phyloP scores from a whole-genome alignment of 2,113 vertebrate genomes.

The Rhineura floridana region DNA sequence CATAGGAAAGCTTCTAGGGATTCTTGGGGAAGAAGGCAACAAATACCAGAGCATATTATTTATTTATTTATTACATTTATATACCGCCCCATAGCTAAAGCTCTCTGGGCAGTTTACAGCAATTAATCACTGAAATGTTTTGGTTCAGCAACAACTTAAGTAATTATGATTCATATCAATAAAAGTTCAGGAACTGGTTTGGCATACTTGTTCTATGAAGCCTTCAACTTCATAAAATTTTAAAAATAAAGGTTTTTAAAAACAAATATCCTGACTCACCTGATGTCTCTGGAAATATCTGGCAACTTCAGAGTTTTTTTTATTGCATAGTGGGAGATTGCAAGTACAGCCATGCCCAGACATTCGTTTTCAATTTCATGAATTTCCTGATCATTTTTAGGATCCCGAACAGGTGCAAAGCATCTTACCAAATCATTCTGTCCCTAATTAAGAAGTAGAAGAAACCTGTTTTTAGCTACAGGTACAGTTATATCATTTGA shows the following conservation, averaged over 20 bases:
- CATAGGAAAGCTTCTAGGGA: too few relatives aligned
- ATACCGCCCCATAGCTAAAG: too few relatives aligned
- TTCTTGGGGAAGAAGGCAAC: not conserved
- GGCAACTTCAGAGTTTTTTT: slow-evolving; percentile 76
- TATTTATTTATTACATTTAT: too few relatives aligned
- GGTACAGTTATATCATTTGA: not conserved
- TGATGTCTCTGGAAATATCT: slow-evolving; percentile 84
- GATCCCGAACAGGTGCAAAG: slow-evolving; percentile 83
- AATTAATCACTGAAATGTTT: not conserved
- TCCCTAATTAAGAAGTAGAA: slow-evolving; percentile 74
- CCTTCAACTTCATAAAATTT: too few relatives aligned
- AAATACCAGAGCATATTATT: not conserved
- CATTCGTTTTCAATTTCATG: slow-evolving; percentile 97
- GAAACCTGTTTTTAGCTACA: not conserved
- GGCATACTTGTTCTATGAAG: not conserved
- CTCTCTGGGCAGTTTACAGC: too few relatives aligned
- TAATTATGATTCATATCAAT: not conserved
- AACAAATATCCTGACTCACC: slow-evolving; percentile 69
- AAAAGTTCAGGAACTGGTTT: not conserved
- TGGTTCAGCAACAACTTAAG: not conserved
- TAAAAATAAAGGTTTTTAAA: too few relatives aligned
- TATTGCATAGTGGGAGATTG: slow-evolving; percentile 90
- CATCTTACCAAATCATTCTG: slow-evolving; percentile 92
- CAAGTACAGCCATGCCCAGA: slow-evolving; percentile 96
- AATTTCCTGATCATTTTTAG: slow-evolving; percentile 83